Evolutionary conservation across 2,888 invertebrate genomes (phyloP).

Genomic region (Drosophila imparisetae): DNA sequence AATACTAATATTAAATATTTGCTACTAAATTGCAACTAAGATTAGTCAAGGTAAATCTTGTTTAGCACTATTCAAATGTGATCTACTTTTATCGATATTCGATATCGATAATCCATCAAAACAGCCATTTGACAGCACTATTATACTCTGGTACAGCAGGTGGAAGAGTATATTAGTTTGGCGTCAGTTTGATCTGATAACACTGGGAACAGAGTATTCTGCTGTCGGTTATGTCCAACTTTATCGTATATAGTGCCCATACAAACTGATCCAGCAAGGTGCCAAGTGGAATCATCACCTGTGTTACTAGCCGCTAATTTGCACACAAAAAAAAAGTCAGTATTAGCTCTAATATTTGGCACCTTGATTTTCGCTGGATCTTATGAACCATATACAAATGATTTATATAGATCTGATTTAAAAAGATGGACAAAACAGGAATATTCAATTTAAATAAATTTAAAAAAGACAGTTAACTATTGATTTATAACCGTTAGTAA

Average conservation of each 20-base stretch:
- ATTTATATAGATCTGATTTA: neutral
- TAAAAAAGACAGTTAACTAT: neutral
- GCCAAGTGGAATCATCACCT: conserved; percentile 51
- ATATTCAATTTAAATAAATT: neutral
- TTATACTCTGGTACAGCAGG: neutral
- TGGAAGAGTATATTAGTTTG: neutral
- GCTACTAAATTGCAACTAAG: neutral
- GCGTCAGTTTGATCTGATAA: neutral
- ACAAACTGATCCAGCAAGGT: conserved; percentile 37
- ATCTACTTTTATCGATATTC: neutral
- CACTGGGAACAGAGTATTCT: neutral
- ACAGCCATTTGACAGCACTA: neutral
- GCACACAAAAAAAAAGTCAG: conserved; percentile 14
- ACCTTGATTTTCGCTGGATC: neutral
- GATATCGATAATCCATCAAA: neutral
- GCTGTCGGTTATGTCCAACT: neutral
- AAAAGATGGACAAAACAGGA: neutral
- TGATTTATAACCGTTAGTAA: neutral
- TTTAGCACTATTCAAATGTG: neutral
- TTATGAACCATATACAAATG: neutral
- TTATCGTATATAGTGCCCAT: neutral
- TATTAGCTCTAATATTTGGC: conserved; percentile 42
- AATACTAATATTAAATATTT: conserved; percentile 31
- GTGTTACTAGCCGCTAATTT: conserved; percentile 16
- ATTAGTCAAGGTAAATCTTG: neutral